A percentile compares a stretch with the other conserved stretches of the same genome.
Evolutionary conservation across 1,140 invertebrate genomes (phyloP).

Genomic region (Plodia interpunctella): DNA sequence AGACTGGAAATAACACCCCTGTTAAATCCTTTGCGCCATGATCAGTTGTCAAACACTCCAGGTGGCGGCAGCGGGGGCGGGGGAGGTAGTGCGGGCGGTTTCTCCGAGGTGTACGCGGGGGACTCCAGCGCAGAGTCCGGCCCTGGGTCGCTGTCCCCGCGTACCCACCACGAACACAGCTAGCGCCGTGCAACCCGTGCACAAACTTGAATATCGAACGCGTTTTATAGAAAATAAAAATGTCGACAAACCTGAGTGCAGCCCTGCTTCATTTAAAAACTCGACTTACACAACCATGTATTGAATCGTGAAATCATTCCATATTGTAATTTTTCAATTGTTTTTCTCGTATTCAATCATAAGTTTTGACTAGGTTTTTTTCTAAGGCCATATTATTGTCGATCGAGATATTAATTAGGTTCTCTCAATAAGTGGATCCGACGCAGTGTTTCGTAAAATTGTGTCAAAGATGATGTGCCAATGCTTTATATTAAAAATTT

Average conservation of each 20-base stretch:
- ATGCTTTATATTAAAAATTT: neutral
- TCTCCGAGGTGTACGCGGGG: slow-evolving; percentile 68
- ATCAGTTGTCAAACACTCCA: slow-evolving; percentile 3
- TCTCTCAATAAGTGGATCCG: too few relatives aligned
- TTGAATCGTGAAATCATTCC: neutral
- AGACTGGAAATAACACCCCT: neutral
- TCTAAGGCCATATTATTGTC: too few relatives aligned
- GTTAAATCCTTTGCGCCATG: neutral
- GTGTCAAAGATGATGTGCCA: neutral
- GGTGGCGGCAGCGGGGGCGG: slow-evolving; percentile 42
- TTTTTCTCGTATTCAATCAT: too few relatives aligned
- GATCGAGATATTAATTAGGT: too few relatives aligned
- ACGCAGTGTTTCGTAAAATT: neutral
- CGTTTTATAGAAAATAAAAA: neutral
- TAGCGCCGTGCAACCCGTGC: slow-evolving; percentile 41
- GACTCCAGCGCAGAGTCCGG: slow-evolving; percentile 69
- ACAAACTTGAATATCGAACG: neutral
- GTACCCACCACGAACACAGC: slow-evolving; percentile 67
- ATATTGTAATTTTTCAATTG: neutral
- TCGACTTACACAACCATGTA: neutral
- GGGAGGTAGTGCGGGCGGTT: slow-evolving; percentile 57
- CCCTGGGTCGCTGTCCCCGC: slow-evolving; percentile 61
- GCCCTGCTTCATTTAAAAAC: neutral
- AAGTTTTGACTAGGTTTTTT: too few relatives aligned
- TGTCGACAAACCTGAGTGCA: neutral